Conservation (phyloP, 2,888 invertebrate genomes). For the Trilocha varians region DNA sequence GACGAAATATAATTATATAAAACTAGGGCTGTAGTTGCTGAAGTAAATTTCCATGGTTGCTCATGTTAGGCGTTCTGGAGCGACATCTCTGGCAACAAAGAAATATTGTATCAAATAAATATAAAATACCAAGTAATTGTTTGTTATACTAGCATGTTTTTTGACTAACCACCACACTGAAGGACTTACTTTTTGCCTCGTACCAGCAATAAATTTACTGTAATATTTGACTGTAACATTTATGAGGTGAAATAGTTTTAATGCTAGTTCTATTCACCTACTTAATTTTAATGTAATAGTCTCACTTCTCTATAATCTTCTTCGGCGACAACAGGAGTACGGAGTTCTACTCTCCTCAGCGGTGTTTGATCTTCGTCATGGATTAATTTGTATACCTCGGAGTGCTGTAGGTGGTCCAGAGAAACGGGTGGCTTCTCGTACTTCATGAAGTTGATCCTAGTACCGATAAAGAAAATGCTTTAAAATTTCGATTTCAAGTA, state of each 20-base stretch:
- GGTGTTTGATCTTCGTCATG: constrained; percentile 83
- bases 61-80: constrained; percentile 25
- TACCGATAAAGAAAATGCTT: no score
- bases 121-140: no score
- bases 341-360: constrained; percentile 76
- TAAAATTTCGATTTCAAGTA: no score
- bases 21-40: constrained; percentile 1
- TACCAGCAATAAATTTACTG: no score
- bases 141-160: no score
- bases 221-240: no score
- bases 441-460: constrained; percentile 92
- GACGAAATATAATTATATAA: no score
- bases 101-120: neutral
- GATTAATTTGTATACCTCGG: constrained; percentile 85
- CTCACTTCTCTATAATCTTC: constrained; percentile 73
- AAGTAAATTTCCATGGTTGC: neutral
- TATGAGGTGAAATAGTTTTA: no score
- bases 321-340: constrained; percentile 74
- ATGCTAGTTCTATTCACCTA: no score
- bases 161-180: no score
- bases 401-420: constrained; percentile 82
- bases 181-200: no score
- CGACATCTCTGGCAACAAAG: constrained; percentile 26
- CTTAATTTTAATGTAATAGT: neutral
- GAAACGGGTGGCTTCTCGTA: constrained; percentile 86